Base-by-base conservation (phyloP, 2,888 invertebrate species). In the Acronicta psi region DNA sequence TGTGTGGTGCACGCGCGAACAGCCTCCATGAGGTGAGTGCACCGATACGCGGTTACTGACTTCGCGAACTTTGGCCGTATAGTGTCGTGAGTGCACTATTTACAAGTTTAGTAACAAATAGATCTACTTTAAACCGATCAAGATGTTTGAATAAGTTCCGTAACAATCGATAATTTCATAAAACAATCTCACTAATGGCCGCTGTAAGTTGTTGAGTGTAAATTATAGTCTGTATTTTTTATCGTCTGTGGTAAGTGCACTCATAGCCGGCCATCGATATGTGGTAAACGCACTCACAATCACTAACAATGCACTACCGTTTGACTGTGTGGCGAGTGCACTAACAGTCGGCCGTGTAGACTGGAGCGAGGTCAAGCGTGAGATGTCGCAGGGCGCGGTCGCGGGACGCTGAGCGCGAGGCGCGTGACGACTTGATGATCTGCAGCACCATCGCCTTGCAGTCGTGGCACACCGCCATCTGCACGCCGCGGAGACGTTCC, bases 371-470 rank as follows among this genome's bases (percentile, higher is more conserved):
- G 92, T 97, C 97, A 44, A 98, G 95, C 38, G 97, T 97, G 81
- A 98, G 95, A 89, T 96, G 97, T 61, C 97, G 95, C 71, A 97
- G 95, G 73, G 97, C 96, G 86, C 97, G 96, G 94, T 97, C 97
- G 77, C 97, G 95, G 59, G 96, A 97, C 57, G 97, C 97, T 59
- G 98, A 96, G 79, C 98, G 96, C 66, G 96, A 97, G 59, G 96
- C 97, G 86, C 96, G 96, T 71, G 97, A 97, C 18, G 98, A 97
- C 90, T 98, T 97, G 86, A 99, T 98, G 86, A 99, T 98, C 93
- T 98, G 98, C 79, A 98, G 96, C 60, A 99, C 97, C 97, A 99
- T 97, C 62, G 97, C 97, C 87, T 98, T 98, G 94, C 99, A 99
- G 94, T 99, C 99, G 88, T 97, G 97, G 87, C 99, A 99, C 45